Evolutionary conservation across 1,140 invertebrate genomes (phyloP).

Genomic region (Achatina immaculata): DNA sequence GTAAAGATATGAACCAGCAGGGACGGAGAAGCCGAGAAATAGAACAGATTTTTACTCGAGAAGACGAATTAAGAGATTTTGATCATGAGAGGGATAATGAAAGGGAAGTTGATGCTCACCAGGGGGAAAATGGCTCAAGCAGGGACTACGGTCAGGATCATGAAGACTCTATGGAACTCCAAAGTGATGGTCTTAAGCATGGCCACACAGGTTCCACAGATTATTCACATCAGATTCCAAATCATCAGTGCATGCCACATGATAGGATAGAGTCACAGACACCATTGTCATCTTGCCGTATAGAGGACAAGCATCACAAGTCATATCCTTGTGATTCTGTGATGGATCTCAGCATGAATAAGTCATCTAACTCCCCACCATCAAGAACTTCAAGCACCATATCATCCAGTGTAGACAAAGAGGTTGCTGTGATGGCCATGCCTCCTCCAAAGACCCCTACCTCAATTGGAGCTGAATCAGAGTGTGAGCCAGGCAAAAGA

Average conservation of each 20-base stretch:
- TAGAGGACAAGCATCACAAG: conserved; percentile 60
- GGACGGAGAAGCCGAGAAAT: neutral
- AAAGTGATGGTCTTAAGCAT: conserved; percentile 30
- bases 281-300: conserved; percentile 59
- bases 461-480: neutral
- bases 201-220: conserved; percentile 27
- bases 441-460: neutral
- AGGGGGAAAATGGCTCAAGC: conserved; percentile 43
- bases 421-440: conserved; percentile 41
- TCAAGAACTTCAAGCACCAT: conserved; percentile 50
- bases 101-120: conserved; percentile 44
- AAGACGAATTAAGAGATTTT: neutral
- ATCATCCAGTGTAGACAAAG: conserved; percentile 48
- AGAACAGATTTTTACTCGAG: neutral
- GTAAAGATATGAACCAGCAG: conserved; percentile 11
- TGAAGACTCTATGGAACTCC: neutral
- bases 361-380: conserved; percentile 45
- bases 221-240: conserved; percentile 30
- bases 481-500: conserved; percentile 38
- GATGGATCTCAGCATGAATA: conserved; percentile 65
- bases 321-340: conserved; percentile 52
- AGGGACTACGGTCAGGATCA: neutral
- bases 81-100: conserved; percentile 1
- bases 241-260: neutral
- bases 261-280: neutral